These are phyloP conservation scores for Sebastes fasciatus DNA, from an alignment of 2,113 vertebrate species.

Conservation along the genomic window DNA sequence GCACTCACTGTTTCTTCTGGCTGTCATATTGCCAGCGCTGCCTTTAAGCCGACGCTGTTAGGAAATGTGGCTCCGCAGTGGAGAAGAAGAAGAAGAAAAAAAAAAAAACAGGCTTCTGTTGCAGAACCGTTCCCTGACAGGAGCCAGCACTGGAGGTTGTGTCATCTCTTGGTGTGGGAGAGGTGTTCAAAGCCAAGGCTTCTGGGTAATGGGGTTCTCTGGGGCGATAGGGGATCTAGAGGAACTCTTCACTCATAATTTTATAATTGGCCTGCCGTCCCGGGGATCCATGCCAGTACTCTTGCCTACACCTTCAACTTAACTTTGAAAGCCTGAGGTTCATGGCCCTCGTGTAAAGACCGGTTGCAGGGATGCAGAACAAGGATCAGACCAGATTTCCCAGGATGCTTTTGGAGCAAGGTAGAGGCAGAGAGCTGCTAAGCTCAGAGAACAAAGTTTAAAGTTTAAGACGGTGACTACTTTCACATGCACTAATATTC, in stretches of 20 bases:
- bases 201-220: conserved; percentile 77
- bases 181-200: conserved; percentile 82
- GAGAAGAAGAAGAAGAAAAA: conserved; percentile 15
- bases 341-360: conserved; percentile 40
- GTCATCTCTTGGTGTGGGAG: conserved; percentile 75
- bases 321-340: conserved; percentile 65
- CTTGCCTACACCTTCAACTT: conserved; percentile 73
- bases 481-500: too few species aligned
- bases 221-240: conserved; percentile 60
- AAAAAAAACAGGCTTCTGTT: conserved; percentile 65
- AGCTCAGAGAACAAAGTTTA: conserved; percentile 27
- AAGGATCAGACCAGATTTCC: conserved; percentile 23
- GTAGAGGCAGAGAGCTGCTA: neutral
- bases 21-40: conserved; percentile 87
- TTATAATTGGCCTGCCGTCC: conserved; percentile 79
- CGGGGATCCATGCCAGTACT: conserved; percentile 56
- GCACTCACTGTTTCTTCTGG: conserved; percentile 86
- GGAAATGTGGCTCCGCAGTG: conserved; percentile 65
- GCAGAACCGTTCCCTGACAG: conserved; percentile 79
- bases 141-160: conserved; percentile 77
- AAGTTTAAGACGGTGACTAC: neutral
- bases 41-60: conserved; percentile 75
- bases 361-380: conserved; percentile 14
- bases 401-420: conserved; percentile 37
- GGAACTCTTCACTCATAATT: conserved; percentile 82